A percentile compares a stretch with the other conserved stretches of the same genome.
phyloP scores from a whole-genome alignment of 2,797 vertebrate genomes.

The Squalus acanthias region DNA sequence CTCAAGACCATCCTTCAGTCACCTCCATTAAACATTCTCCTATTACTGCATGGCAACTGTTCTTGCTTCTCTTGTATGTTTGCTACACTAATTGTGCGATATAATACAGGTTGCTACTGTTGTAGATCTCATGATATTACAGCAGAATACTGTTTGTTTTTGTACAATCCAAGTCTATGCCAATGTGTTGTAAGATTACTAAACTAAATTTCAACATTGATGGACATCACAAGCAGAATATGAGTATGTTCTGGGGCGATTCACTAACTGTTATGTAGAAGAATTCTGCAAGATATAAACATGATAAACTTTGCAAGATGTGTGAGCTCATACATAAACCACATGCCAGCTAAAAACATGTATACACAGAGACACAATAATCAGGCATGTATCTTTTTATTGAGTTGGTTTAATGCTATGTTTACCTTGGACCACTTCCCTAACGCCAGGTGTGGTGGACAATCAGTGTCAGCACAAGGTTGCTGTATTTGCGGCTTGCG shows the following conservation, averaged over 20 bases:
- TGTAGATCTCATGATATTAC: not conserved
- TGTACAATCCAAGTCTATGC: not conserved
- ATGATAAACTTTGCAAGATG: not conserved
- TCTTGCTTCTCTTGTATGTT: not conserved
- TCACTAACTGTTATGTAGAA: not conserved
- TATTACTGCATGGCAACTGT: not conserved
- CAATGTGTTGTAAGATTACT: not conserved
- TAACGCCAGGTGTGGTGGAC: conserved; percentile 62
- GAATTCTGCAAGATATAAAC: not conserved
- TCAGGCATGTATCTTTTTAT: not conserved
- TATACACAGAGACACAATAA: not conserved
- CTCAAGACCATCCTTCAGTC: not conserved
- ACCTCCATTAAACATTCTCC: not conserved
- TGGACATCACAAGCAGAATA: not conserved
- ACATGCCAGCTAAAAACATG: not conserved
- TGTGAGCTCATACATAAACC: not conserved
- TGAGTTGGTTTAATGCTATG: not conserved
- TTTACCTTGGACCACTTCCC: conserved; percentile 79
- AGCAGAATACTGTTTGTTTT: not conserved
- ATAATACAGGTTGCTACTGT: not conserved
- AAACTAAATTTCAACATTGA: not conserved
- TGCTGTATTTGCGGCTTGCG: conserved; percentile 58
- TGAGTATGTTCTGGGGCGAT: not conserved
- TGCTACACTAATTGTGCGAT: not conserved
- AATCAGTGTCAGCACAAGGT: conserved; percentile 69